Evolutionary conservation across 1,140 invertebrate genomes (phyloP).

Genomic region (Belonocnema kinseyi): DNA sequence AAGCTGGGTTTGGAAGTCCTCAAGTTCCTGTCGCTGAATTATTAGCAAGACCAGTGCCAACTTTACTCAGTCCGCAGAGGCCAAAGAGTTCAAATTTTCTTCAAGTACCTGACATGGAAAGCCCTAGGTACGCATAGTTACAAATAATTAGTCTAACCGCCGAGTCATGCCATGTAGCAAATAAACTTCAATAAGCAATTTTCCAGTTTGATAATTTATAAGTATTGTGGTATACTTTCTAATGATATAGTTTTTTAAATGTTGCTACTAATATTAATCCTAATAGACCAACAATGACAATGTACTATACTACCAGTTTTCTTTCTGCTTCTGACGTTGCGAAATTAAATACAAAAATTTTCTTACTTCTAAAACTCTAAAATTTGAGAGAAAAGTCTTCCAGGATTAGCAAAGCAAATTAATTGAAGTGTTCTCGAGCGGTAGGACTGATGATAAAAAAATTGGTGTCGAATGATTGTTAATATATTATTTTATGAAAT

Average conservation of each 20-base stretch:
- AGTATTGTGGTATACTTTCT: too few relatives aligned
- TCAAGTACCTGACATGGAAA: constrained; percentile 86
- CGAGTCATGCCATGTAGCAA: neutral
- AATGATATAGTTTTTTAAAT: too few relatives aligned
- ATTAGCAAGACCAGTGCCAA: constrained; percentile 88
- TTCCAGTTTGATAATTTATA: too few relatives aligned
- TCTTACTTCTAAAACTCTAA: neutral
- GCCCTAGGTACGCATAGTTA: constrained; percentile 75
- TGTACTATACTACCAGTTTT: too few relatives aligned
- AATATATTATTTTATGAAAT: neutral
- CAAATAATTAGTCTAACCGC: constrained; percentile 31
- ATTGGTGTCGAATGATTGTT: constrained; percentile 38
- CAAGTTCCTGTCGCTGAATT: constrained; percentile 93
- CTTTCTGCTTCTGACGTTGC: neutral
- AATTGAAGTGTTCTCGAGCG: neutral
- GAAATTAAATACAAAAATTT: neutral
- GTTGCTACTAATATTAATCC: too few relatives aligned
- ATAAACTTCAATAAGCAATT: too few relatives aligned
- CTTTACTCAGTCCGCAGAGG: constrained; percentile 87
- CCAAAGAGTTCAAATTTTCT: constrained; percentile 95
- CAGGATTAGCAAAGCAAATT: neutral
- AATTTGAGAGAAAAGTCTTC: too few relatives aligned
- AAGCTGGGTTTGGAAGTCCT: constrained; percentile 93
- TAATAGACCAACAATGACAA: too few relatives aligned
- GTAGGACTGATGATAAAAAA: constrained; percentile 54